Conservation (phyloP, 2,888 invertebrate genomes). For the Drosophila demipolita region DNA sequence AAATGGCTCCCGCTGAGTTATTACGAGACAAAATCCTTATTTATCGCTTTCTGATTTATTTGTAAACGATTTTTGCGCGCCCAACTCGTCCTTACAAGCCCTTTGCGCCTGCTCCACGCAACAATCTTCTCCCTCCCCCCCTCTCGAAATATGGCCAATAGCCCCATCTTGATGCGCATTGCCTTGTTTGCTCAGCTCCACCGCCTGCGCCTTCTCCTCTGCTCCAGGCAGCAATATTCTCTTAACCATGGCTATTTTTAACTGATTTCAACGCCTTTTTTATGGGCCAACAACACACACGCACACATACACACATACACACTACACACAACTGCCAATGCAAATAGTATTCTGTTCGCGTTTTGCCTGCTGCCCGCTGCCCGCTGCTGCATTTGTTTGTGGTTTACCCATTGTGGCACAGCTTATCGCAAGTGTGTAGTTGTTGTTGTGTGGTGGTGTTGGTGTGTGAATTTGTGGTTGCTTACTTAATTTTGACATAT, state of each 20-base stretch:
- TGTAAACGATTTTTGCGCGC: slow-evolving; percentile 81
- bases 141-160: slow-evolving; percentile 22
- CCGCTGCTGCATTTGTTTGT: slow-evolving; percentile 14
- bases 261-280: slow-evolving; percentile 74
- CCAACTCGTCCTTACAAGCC: slow-evolving; percentile 47
- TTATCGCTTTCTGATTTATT: slow-evolving; percentile 85
- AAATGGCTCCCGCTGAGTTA: slow-evolving; percentile 85
- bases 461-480: slow-evolving; percentile 64
- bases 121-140: neutral
- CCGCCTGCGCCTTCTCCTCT: neutral
- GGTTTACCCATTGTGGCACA: slow-evolving; percentile 35
- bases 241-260: slow-evolving; percentile 55
- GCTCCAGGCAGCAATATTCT: slow-evolving; percentile 24
- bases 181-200: slow-evolving; percentile 41
- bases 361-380: slow-evolving; percentile 11
- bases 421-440: slow-evolving; percentile 56
- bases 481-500: slow-evolving; percentile 79
- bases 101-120: slow-evolving; percentile 31
- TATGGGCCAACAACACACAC: slow-evolving; percentile 44
- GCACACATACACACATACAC: neutral
- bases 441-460: slow-evolving; percentile 28
- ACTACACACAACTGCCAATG: neutral
- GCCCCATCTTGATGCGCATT: slow-evolving; percentile 48
- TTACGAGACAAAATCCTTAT: slow-evolving; percentile 85
- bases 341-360: slow-evolving; percentile 26